These are phyloP conservation scores for Gobio occitaniae DNA, from an alignment of 2,797 vertebrate species.

Conservation along the genomic window DNA sequence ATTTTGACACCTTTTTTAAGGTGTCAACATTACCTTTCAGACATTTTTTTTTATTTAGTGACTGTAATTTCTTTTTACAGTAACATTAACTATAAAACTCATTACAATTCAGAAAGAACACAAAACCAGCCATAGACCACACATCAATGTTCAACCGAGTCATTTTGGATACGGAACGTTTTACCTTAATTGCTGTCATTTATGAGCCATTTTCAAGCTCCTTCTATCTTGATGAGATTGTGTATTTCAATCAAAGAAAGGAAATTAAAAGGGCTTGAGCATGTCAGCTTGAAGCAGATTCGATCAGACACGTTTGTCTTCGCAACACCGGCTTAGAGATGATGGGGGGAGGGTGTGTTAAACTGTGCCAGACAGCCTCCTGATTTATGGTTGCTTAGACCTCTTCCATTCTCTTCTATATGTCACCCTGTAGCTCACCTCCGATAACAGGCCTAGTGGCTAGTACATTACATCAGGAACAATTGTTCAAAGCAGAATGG, in stretches of 20 bases:
- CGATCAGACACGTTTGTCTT: conserved; percentile 51
- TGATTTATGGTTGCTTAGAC: conserved; percentile 60
- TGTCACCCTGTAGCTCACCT: conserved; percentile 53
- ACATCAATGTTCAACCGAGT: not conserved
- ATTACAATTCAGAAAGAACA: conserved; percentile 1
- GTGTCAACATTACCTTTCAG: not conserved
- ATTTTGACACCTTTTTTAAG: too few species aligned
- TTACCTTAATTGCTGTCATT: conserved; percentile 51
- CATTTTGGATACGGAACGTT: conserved; percentile 1
- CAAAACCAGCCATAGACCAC: not conserved
- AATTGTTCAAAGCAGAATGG: conserved; percentile 27
- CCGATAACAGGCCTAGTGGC: conserved; percentile 50
- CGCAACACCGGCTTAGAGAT: not conserved
- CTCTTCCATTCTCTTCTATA: conserved; percentile 52
- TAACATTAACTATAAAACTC: not conserved
- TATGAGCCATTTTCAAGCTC: conserved; percentile 31
- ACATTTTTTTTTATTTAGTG: too few species aligned
- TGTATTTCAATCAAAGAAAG: conserved; percentile 50
- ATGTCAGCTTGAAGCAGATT: conserved; percentile 50
- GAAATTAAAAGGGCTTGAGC: conserved; percentile 57
- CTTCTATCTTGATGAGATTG: conserved; percentile 46
- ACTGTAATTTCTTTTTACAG: not conserved
- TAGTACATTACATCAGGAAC: conserved; percentile 24
- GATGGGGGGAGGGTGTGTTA: conserved; percentile 14
- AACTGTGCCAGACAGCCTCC: conserved; percentile 35